A percentile compares a stretch with the other conserved stretches of the same genome.
phyloP scores from a whole-genome alignment of 2,888 invertebrate species.

The Eumerus sabulonum region DNA sequence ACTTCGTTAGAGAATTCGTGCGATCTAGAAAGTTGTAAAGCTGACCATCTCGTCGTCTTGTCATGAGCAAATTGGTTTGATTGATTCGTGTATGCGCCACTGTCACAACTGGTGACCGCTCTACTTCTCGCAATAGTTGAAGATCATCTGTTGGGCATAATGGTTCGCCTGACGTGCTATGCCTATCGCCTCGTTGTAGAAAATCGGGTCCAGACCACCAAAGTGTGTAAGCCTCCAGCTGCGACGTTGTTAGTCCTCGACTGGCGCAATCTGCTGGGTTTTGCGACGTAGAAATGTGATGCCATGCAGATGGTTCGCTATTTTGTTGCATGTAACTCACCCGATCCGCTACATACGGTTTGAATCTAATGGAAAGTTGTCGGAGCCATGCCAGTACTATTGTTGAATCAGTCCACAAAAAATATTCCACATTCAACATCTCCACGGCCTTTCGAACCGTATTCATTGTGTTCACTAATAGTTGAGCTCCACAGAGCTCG shows the following conservation, averaged over 20 bases:
- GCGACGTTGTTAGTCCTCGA: conserved; percentile 28
- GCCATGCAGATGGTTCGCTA: conserved; percentile 20
- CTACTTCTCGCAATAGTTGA: not conserved
- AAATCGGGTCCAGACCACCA: conserved; percentile 36
- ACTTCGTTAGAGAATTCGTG: not conserved
- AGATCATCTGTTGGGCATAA: conserved; percentile 31
- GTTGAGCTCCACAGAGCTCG: not conserved
- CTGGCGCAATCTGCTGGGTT: conserved; percentile 28
- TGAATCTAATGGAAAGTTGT: conserved; percentile 8
- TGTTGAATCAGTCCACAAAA: no score
- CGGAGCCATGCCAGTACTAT: conserved; percentile 24
- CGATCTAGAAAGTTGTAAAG: no score
- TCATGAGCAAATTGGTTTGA: no score
- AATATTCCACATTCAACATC: no score
- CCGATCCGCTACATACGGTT: conserved; percentile 16
- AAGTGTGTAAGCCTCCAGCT: conserved; percentile 25
- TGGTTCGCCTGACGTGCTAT: no score
- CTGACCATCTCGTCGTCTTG: no score
- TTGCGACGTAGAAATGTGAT: conserved; percentile 10
- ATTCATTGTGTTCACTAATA: no score
- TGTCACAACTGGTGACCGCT: conserved; percentile 19
- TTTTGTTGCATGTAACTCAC: conserved; percentile 16
- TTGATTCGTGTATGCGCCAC: no score
- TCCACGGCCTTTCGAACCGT: not conserved
- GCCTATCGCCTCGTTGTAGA: conserved; percentile 6